These are phyloP conservation scores for Lepidochitona cinerea DNA, from an alignment of 2,888 invertebrate species.

Conservation along the genomic window DNA sequence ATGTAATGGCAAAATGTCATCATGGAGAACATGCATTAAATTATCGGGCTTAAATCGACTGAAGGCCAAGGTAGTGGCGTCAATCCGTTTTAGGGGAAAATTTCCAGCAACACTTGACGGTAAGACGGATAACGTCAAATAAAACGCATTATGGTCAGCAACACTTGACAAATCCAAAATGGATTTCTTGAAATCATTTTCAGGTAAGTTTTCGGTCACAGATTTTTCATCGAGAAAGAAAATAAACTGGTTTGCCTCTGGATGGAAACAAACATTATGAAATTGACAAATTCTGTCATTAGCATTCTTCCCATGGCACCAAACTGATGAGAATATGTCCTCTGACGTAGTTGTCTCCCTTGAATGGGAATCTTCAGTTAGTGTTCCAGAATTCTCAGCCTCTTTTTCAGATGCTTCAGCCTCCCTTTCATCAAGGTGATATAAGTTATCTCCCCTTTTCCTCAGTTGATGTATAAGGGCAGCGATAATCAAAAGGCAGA, in stretches of 20 bases:
- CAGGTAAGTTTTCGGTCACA: conserved; percentile 56
- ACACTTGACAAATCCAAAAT: conserved; percentile 69
- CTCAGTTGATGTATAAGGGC: conserved; percentile 34
- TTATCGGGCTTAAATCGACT: conserved; percentile 73
- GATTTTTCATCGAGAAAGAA: conserved; percentile 65
- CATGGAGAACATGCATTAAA: conserved; percentile 75
- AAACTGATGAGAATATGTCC: conserved; percentile 39
- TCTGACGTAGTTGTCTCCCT: background rate
- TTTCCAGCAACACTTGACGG: conserved; percentile 42
- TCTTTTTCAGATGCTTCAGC: background rate
- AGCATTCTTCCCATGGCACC: conserved; percentile 49
- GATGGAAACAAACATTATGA: conserved; percentile 70
- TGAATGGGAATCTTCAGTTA: background rate
- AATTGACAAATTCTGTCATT: conserved; percentile 66
- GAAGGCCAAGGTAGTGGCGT: conserved; percentile 59
- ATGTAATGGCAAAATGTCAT: conserved; percentile 73
- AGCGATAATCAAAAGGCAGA: conserved; percentile 34
- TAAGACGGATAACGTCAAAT: conserved; percentile 62
- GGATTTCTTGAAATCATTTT: conserved; percentile 49
- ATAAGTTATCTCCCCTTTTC: conserved; percentile 16
- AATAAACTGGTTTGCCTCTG: conserved; percentile 64
- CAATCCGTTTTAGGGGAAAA: conserved; percentile 43
- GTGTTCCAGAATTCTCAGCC: background rate
- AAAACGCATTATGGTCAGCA: conserved; percentile 67
- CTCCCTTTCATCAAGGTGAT: background rate